Base-by-base conservation (phyloP, 2,888 invertebrate species). In the Acronicta aceris region DNA sequence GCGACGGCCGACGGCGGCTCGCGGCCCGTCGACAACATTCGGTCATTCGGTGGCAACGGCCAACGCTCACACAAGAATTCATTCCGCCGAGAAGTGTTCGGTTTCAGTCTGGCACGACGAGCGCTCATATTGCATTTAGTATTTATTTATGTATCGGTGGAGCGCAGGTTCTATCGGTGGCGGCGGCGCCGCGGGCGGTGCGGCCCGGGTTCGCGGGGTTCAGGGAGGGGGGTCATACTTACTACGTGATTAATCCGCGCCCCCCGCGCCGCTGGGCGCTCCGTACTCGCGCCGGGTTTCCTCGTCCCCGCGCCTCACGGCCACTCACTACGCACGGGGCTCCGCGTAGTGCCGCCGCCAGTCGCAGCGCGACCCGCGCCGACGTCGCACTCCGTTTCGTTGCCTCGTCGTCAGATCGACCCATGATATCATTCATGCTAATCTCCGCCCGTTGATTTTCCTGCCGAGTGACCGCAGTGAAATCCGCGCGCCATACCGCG, bases 241-340 rank as follows among this genome's bases (percentile, higher is more conserved):
- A 94, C 94, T 94, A 94, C 94, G 94, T 93, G 94, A 94, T 94
- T 93, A 94, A 93, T 93, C 92, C 93, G 84, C 85, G 78, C 74
- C 84, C 83, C 86, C 81, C 79, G 65, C 81, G 71, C 82, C 77
- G 87, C 83, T 84, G 86, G 89, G 88, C 88, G 89, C 90, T 89
- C 88, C 93, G 93, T 93, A 93, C 93, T 90, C 91, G 91, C 91
- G 88, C 90, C 93, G 94, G 94, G 93, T 94, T 94, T 93, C 94
- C 93, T 94, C 94, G 93, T 93, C 94, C 93, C 94, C 94, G 93
- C 94, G 91, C 93, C 94, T 94, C 94, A 93, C 90, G 94, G 93
- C 94, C 93, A 93, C 93, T 93, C 93, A 93, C 90, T 93, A 93
- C 93, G 93, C 94, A 93, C 93, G 92, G 89, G 76, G 89, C 92